Conservation (phyloP, 2,888 invertebrate genomes). For the Andricus curvator region DNA sequence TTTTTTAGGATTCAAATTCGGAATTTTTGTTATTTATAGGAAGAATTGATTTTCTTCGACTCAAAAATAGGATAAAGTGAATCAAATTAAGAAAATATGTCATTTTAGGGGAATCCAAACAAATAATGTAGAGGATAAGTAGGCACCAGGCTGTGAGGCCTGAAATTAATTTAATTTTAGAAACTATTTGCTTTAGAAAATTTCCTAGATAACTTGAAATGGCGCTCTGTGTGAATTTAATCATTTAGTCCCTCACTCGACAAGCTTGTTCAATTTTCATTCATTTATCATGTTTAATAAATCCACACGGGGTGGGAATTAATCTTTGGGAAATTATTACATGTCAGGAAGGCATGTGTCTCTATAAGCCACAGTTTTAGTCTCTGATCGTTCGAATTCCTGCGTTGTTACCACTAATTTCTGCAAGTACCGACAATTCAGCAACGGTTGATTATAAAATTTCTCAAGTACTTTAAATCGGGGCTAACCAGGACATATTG, state of each 20-base stretch:
- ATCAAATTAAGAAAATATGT: no score
- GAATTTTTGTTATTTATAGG: no score
- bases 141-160: neutral
- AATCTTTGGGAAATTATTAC: constrained; percentile 25
- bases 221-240: neutral
- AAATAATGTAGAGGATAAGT: neutral
- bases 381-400: constrained; percentile 16
- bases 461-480: neutral
- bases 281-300: constrained; percentile 13
- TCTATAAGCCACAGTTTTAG: constrained; percentile 6
- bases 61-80: no score
- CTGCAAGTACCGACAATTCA: constrained; percentile 10
- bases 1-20: no score
- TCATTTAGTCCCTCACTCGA: neutral
- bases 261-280: neutral
- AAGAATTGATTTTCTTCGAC: no score
- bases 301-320: neutral
- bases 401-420: neutral
- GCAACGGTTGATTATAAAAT: neutral
- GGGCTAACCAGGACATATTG: no score
- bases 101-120: neutral
- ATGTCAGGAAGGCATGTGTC: constrained; percentile 35
- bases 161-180: neutral
- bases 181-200: neutral
- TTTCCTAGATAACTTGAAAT: neutral